These are phyloP conservation scores for Corvus moneduloides DNA, from an alignment of 2,113 vertebrate genomes.

Conservation along the genomic window DNA sequence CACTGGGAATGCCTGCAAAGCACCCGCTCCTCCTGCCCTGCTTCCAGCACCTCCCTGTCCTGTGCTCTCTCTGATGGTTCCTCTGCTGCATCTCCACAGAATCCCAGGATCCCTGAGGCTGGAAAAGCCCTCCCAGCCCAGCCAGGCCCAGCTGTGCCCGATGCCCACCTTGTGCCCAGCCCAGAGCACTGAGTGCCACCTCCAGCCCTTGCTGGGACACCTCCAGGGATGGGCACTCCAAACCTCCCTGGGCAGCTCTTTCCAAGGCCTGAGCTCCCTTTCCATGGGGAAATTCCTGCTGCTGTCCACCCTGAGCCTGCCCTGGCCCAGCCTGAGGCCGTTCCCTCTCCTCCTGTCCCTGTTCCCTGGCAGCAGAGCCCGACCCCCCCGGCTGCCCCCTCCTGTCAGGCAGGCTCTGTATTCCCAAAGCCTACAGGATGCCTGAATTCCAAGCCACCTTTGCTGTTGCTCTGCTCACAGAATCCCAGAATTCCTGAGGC, in stretches of 20 bases:
- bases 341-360: neutral
- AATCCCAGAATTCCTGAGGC: neutral
- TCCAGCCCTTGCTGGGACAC: neutral
- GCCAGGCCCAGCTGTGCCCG: rapidly evolving
- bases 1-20: neutral
- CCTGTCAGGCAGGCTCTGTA: neutral
- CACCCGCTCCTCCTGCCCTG: neutral
- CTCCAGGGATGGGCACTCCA: neutral
- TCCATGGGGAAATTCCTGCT: neutral
- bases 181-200: neutral
- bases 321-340: neutral
- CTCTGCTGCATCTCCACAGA: neutral
- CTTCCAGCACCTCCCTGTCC: neutral
- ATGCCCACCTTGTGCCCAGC: neutral
- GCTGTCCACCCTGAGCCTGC: neutral
- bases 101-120: neutral
- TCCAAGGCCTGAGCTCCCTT: neutral
- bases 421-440: neutral
- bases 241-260: neutral
- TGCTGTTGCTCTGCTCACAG: neutral
- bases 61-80: neutral
- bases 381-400: no score
- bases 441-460: neutral
- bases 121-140: neutral
- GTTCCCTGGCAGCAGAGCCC: neutral